Conservation (phyloP, 2,797 vertebrate species). For the Steatocranus sp. region DNA sequence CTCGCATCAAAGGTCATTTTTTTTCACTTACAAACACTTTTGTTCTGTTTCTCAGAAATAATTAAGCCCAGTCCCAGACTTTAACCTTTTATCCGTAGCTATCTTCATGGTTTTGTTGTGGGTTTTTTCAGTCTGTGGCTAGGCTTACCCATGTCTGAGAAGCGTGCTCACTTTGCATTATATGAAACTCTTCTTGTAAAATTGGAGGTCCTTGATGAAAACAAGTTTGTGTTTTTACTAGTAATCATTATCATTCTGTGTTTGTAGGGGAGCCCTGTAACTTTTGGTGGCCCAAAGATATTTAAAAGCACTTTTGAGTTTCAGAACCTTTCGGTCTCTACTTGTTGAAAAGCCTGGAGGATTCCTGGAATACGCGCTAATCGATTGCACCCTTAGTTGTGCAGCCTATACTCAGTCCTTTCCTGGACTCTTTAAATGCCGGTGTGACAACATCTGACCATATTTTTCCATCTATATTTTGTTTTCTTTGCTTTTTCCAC, state of each 20-base stretch:
- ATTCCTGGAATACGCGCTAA: background rate
- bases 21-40: background rate
- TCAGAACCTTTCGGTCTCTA: background rate
- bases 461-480: background rate
- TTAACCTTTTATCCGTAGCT: accelerated
- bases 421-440: background rate
- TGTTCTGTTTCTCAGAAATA: background rate
- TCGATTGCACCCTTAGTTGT: background rate
- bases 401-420: background rate
- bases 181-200: background rate
- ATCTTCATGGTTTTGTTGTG: background rate
- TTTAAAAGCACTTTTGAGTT: background rate
- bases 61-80: background rate
- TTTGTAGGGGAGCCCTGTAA: background rate
- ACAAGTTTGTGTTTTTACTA: background rate
- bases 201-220: background rate
- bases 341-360: background rate
- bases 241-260: background rate
- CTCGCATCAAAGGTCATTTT: accelerated
- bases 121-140: background rate
- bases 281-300: background rate
- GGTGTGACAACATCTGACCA: background rate
- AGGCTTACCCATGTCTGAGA: background rate
- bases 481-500: background rate
- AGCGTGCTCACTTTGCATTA: background rate